Percentiles rank a stretch among this genome's conserved stretches.
Conservation (phyloP, 2,888 invertebrate genomes). For the Oligia latruncula region DNA sequence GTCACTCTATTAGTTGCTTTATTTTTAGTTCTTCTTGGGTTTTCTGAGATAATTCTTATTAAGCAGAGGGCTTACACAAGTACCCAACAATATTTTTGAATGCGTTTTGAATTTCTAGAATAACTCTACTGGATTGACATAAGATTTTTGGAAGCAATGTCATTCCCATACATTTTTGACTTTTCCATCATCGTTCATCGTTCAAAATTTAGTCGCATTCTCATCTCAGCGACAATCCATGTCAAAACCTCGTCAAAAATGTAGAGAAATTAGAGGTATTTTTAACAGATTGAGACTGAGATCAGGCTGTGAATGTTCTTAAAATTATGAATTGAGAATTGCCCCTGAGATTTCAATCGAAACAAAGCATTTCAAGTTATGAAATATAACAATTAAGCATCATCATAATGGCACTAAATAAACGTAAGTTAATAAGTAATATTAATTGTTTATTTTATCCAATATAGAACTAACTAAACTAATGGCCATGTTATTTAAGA, state of each 20-base stretch:
- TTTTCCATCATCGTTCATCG: background rate
- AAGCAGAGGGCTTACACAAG: background rate
- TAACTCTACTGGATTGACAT: background rate
- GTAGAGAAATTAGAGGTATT: background rate
- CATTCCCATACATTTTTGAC: background rate
- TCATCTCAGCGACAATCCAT: background rate
- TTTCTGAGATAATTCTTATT: background rate
- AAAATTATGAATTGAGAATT: background rate
- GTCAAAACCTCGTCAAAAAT: background rate
- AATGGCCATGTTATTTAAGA: constrained; percentile 29
- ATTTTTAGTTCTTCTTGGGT: background rate
- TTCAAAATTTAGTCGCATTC: too few species aligned
- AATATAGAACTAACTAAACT: constrained; percentile 23
- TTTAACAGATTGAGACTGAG: background rate
- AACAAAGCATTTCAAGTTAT: background rate
- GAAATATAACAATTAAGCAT: background rate
- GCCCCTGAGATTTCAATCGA: background rate
- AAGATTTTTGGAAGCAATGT: background rate
- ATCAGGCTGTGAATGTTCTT: background rate
- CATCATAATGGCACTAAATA: background rate
- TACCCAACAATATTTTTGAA: background rate
- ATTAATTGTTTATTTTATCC: constrained; percentile 10
- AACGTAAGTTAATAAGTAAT: background rate
- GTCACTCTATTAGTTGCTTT: constrained; percentile 38
- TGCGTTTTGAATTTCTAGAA: background rate